These are phyloP conservation scores for Ancistrus triradiatus DNA, from an alignment of 2,113 vertebrate genomes.

Conservation along the genomic window DNA sequence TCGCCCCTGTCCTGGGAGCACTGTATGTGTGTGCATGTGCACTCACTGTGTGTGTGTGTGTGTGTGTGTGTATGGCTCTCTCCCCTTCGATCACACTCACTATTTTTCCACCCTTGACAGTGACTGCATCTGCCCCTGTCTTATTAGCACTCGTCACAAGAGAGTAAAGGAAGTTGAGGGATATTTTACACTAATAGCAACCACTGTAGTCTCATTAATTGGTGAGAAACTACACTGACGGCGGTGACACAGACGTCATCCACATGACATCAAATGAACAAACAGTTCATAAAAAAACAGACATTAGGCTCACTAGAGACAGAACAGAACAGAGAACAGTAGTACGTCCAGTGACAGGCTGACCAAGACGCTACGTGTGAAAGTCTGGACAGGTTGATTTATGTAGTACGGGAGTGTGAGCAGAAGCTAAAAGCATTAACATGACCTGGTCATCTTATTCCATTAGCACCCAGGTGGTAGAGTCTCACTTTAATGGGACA, in stretches of 20 bases:
- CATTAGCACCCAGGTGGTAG: too few species aligned
- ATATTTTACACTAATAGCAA: constrained; percentile 28
- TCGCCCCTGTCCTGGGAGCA: constrained; percentile 47
- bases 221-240: too few species aligned
- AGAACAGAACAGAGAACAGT: neutral
- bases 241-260: too few species aligned
- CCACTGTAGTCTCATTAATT: constrained; percentile 12
- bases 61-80: constrained; percentile 36
- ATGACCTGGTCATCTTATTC: too few species aligned
- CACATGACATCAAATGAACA: too few species aligned
- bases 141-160: constrained; percentile 21
- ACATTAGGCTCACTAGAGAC: too few species aligned
- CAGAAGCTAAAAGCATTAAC: constrained; percentile 32
- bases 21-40: constrained; percentile 37
- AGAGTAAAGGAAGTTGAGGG: constrained; percentile 23
- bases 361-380: neutral
- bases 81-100: constrained; percentile 23
- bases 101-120: constrained; percentile 17
- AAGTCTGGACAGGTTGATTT: constrained; percentile 16
- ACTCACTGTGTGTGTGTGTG: neutral
- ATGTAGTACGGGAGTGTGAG: constrained; percentile 19
- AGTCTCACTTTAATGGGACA: too few species aligned
- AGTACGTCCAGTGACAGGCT: constrained; percentile 23
- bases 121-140: constrained; percentile 23
- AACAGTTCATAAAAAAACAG: too few species aligned